phyloP scores from a whole-genome alignment of 2,113 vertebrate genomes.

The Notothenia coriiceps region DNA sequence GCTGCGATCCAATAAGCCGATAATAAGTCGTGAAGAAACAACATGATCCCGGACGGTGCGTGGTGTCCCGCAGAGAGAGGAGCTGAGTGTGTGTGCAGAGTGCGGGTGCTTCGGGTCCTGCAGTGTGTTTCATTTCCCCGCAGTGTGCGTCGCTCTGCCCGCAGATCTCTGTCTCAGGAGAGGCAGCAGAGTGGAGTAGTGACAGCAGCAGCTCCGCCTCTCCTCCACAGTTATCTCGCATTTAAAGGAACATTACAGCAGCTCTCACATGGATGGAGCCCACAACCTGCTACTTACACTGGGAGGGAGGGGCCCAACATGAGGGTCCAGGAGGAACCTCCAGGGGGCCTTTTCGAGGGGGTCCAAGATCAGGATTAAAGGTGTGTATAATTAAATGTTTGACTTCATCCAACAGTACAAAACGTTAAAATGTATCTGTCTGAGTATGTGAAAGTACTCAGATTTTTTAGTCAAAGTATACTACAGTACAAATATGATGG shows the following conservation, averaged over 20 bases:
- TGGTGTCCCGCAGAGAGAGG: slow-evolving; percentile 48
- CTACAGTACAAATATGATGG: neutral
- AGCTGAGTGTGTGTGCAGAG: slow-evolving; percentile 10
- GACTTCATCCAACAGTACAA: neutral
- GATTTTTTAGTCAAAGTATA: neutral
- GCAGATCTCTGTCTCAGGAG: slow-evolving; percentile 59
- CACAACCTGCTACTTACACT: neutral
- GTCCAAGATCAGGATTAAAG: neutral
- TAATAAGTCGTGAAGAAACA: slow-evolving; percentile 33
- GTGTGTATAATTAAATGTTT: neutral
- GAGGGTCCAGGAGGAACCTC: neutral
- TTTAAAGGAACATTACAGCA: slow-evolving; percentile 79
- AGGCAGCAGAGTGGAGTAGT: slow-evolving; percentile 32
- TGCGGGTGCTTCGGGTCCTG: slow-evolving; percentile 53
- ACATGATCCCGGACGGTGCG: slow-evolving; percentile 64
- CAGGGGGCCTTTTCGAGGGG: neutral
- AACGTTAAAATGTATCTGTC: neutral
- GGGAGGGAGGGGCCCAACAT: neutral
- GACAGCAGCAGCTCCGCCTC: slow-evolving; percentile 78
- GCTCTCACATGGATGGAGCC: slow-evolving; percentile 40
- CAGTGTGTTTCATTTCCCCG: slow-evolving; percentile 71
- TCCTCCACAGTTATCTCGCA: slow-evolving; percentile 31
- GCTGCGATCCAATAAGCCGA: slow-evolving; percentile 64
- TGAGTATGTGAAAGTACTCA: neutral
- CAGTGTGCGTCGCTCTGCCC: slow-evolving; percentile 49